These are phyloP conservation scores for Sarcophaga rosellei DNA, from an alignment of 2,888 invertebrate genomes.

Conservation along the genomic window DNA sequence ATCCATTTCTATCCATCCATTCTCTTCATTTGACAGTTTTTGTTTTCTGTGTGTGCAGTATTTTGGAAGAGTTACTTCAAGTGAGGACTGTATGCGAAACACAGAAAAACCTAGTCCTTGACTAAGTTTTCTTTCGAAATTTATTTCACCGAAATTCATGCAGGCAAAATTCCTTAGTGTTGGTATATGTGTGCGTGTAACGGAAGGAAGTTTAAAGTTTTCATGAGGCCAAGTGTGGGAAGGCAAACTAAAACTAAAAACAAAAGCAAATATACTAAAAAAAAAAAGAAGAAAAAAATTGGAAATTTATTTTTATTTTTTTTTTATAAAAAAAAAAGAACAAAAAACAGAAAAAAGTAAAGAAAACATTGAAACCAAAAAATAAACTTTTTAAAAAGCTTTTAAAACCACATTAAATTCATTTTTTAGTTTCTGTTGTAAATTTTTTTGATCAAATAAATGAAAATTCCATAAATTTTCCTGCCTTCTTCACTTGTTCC, in stretches of 20 bases:
- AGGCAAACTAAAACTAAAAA: conserved; percentile 16
- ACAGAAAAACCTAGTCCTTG: background rate
- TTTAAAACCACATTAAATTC: conserved; percentile 48
- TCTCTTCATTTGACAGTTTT: no score
- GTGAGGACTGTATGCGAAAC: background rate
- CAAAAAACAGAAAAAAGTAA: conserved; percentile 18
- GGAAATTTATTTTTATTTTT: background rate
- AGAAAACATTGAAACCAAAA: background rate
- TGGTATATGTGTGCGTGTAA: background rate
- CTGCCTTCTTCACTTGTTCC: background rate
- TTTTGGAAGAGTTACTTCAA: no score
- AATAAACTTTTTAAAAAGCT: conserved; percentile 48
- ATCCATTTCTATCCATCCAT: no score
- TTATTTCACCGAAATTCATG: no score
- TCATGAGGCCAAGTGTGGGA: conserved; percentile 13
- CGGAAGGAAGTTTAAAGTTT: conserved; percentile 39
- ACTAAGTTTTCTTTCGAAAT: background rate
- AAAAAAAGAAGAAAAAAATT: background rate
- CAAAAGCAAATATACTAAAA: background rate
- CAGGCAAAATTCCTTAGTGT: background rate
- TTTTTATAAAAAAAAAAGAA: background rate
- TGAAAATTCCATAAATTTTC: conserved; percentile 34
- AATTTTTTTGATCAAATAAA: conserved; percentile 26
- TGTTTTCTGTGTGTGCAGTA: no score
- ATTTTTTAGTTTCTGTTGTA: conserved; percentile 12